Percentiles rank a stretch among this genome's conserved stretches.
These are phyloP conservation scores for Sesamia inferens DNA, from an alignment of 2,888 invertebrate genomes.

Conservation along the genomic window DNA sequence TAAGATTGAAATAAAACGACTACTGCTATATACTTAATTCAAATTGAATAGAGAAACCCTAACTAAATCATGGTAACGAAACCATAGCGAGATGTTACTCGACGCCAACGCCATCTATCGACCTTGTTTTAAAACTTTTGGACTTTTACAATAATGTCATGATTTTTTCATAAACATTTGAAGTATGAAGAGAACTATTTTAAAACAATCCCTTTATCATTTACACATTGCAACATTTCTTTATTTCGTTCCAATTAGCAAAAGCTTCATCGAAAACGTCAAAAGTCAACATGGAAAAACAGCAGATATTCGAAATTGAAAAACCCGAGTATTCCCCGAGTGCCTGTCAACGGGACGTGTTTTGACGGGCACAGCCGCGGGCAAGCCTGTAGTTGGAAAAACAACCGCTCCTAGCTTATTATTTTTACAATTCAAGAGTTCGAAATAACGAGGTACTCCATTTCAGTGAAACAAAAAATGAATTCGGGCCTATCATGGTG, in stretches of 20 bases:
- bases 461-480: slow-evolving; percentile 47
- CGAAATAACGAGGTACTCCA: slow-evolving; percentile 54
- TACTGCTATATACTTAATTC: too few relatives aligned
- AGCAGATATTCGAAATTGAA: slow-evolving; percentile 29
- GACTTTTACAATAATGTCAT: too few relatives aligned
- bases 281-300: slow-evolving; percentile 35
- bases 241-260: slow-evolving; percentile 28
- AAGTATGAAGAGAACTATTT: neutral
- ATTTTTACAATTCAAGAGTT: slow-evolving; percentile 61
- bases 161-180: neutral
- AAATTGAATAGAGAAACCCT: too few relatives aligned
- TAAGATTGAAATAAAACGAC: too few relatives aligned
- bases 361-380: slow-evolving; percentile 41
- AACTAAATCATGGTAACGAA: too few relatives aligned
- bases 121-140: too few relatives aligned
- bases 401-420: slow-evolving; percentile 51
- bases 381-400: slow-evolving; percentile 44
- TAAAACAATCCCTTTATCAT: neutral
- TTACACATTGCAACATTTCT: neutral
- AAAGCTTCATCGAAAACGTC: slow-evolving; percentile 23
- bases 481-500: slow-evolving; percentile 15
- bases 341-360: slow-evolving; percentile 36
- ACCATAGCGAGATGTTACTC: too few relatives aligned
- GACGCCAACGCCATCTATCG: too few relatives aligned
- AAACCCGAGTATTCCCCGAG: slow-evolving; percentile 17